Evolutionary conservation across 2,888 invertebrate genomes (phyloP), one percentile per base, ranked within the genome.

Genomic region (Teinopalpus imperialis): DNA sequence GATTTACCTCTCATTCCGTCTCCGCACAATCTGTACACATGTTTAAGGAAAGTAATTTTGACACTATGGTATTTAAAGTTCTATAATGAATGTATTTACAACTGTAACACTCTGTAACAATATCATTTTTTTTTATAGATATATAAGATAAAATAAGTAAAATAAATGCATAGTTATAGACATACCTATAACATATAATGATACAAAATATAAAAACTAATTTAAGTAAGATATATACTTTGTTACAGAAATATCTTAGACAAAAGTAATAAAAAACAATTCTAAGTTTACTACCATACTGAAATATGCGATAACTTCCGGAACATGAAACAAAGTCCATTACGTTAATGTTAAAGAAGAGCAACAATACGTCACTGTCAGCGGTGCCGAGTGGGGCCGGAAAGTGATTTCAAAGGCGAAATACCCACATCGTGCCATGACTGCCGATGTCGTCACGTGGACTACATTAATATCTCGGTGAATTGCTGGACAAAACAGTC

Each of bases 321-420:
- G 67, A 67, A 78, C 78, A 81, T 81, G 76, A 75, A 83, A 78
- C 78, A 78, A 77, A 82, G 82, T 82, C 81, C 81, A 82, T 86
- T 83, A 81, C 72, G 76, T 78, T 77, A 85, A 83, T 80, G 83
- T 83, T 76, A 76, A 82, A 83, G 81, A 81, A 78, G 80, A 78
- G 80, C 66, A 71, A 81, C 81, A 80, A 86, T 85, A 78, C 78
- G 83, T 87, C 86, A 83, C 79, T 86, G 85, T 85, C 86, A 74
- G 65, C 50, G 60, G 63, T 56, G 63, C 62, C 66, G 71, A 70
- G 71, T 69, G 74, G 74, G 72, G 54, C 68, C 69, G 81, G 76
- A 79, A 85, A 87, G 87, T 86, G 86, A 86, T 86, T 87, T 75
- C 80, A 74, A 73, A 74, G 75, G 75, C 77, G 76, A 71, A 81